Conservation (phyloP, 2,113 vertebrate species). For the Silurus meridionalis region DNA sequence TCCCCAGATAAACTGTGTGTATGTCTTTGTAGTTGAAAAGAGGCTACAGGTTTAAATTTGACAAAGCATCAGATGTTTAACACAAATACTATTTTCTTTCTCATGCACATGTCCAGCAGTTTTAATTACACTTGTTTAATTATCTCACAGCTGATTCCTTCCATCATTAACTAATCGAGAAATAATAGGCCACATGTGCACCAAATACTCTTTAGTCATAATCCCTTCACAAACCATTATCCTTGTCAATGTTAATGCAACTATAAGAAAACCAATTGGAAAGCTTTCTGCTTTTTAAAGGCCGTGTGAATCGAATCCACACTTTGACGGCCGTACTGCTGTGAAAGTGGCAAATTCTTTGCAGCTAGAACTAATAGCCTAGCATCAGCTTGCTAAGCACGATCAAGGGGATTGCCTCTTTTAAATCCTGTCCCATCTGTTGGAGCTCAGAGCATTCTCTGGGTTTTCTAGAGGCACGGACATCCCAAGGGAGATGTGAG, state of each 20-base stretch:
- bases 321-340: conserved; percentile 26
- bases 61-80: conserved; percentile 4
- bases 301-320: not conserved
- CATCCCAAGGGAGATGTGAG: conserved; percentile 6
- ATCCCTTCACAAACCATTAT: not conserved
- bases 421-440: conserved; percentile 35
- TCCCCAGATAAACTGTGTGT: not conserved
- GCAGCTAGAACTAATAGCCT: conserved; percentile 30
- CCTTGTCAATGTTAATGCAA: not conserved
- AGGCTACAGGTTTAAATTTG: conserved; percentile 44
- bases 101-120: not conserved
- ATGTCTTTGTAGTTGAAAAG: conserved; percentile 7
- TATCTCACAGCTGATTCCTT: conserved; percentile 27
- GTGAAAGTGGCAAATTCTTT: conserved; percentile 18
- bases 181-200: not conserved
- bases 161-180: not conserved
- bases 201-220: not conserved
- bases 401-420: conserved; percentile 30
- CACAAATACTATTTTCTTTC: too few relatives aligned
- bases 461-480: conserved; percentile 20
- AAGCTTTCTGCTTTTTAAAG: not conserved
- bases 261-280: not conserved
- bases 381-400: conserved; percentile 27
- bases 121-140: conserved; percentile 48
- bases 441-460: conserved; percentile 42